Evolutionary conservation across 1,140 invertebrate genomes (phyloP).

Genomic region (Adelges cooleyi): DNA sequence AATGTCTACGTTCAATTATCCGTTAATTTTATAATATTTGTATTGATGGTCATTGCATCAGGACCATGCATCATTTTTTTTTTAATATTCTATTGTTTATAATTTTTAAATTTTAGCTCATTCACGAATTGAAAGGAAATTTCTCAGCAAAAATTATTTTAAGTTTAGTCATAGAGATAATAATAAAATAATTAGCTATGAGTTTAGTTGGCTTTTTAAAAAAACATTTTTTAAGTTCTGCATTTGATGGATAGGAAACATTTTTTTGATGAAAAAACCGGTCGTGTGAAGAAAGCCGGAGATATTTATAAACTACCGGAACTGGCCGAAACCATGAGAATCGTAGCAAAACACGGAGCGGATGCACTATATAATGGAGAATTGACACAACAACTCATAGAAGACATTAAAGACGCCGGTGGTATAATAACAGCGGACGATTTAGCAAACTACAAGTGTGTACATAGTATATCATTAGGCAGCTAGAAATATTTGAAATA

Average conservation of each 20-base stretch:
- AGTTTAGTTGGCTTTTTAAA: too few species aligned
- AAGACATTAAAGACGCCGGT: slow-evolving; percentile 54
- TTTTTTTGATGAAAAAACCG: slow-evolving; percentile 48
- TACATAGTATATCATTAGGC: background rate
- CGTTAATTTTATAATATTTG: too few species aligned
- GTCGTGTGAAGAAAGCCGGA: slow-evolving; percentile 46
- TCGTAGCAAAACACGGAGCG: slow-evolving; percentile 53
- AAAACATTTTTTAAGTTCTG: too few species aligned
- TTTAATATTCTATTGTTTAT: too few species aligned
- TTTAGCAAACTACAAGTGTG: slow-evolving; percentile 46
- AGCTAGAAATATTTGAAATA: too few species aligned
- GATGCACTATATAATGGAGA: slow-evolving; percentile 53
- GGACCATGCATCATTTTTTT: too few species aligned
- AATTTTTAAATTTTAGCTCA: too few species aligned
- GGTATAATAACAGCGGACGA: slow-evolving; percentile 70
- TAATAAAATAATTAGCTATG: too few species aligned
- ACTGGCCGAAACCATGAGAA: slow-evolving; percentile 59
- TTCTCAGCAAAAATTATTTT: too few species aligned
- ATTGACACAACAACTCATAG: slow-evolving; percentile 50
- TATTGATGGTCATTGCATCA: too few species aligned
- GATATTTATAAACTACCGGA: slow-evolving; percentile 55
- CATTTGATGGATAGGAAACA: background rate
- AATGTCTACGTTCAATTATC: background rate
- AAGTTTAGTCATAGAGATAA: too few species aligned
- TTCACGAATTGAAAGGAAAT: too few species aligned